phyloP scores from a whole-genome alignment of 1,140 invertebrate genomes.

The Plutomurus gul region DNA sequence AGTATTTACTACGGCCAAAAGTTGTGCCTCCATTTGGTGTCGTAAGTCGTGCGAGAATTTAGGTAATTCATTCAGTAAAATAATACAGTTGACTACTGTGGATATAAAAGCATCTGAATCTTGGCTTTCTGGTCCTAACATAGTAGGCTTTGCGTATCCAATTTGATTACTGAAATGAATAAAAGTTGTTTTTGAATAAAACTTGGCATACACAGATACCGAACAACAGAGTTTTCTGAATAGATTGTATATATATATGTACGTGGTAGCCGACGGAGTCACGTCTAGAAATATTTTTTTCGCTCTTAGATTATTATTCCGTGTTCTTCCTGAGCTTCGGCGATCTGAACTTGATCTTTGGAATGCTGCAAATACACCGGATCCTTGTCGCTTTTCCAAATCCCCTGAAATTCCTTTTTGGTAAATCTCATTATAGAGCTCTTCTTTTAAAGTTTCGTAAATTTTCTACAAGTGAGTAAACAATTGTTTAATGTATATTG shows the following conservation, averaged over 20 bases:
- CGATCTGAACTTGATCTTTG: slow-evolving; percentile 55
- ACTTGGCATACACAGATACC: not conserved
- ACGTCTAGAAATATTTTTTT: slow-evolving; percentile 50
- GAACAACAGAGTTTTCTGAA: not conserved
- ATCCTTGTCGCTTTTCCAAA: slow-evolving; percentile 66
- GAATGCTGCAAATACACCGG: slow-evolving; percentile 59
- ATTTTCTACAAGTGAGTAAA: slow-evolving; percentile 63
- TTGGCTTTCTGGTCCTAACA: not conserved
- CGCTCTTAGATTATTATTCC: slow-evolving; percentile 49
- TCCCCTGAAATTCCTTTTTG: slow-evolving; percentile 66
- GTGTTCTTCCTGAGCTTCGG: slow-evolving; percentile 53
- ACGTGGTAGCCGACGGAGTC: not conserved
- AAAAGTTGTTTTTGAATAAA: not conserved
- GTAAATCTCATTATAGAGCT: slow-evolving; percentile 76
- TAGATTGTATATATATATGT: not conserved
- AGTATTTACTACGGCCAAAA: slow-evolving; percentile 74
- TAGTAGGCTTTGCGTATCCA: not conserved
- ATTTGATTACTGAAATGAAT: not conserved
- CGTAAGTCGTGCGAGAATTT: slow-evolving; percentile 81
- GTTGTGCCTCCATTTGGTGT: slow-evolving; percentile 76
- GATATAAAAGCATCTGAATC: slow-evolving; percentile 74
- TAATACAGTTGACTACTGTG: slow-evolving; percentile 83
- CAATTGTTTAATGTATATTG: too few species aligned
- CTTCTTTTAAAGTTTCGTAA: slow-evolving; percentile 71
- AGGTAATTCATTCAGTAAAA: slow-evolving; percentile 79